These are phyloP conservation scores for Geodia barretti DNA, from an alignment of 37 sponge, comb jelly and placozoan species.

Conservation along the genomic window DNA sequence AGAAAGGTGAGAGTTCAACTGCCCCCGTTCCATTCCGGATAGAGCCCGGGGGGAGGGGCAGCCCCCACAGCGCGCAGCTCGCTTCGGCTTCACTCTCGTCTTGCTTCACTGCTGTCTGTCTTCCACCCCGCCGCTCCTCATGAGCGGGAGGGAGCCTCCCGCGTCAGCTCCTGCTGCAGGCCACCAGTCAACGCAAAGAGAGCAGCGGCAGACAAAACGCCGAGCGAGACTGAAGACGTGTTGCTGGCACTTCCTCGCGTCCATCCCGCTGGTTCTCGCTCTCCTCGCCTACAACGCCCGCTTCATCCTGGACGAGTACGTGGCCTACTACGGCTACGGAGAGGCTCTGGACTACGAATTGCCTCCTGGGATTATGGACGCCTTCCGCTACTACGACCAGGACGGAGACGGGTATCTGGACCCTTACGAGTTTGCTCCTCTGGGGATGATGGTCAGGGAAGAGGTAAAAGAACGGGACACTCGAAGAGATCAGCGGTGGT, in stretches of 20 bases:
- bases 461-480: neutral
- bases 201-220: neutral
- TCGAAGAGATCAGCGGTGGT: neutral
- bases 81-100: too few species aligned
- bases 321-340: slow-evolving; percentile 41
- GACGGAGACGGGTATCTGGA: slow-evolving; percentile 65
- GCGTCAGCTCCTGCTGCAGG: neutral
- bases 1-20: neutral
- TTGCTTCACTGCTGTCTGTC: too few species aligned
- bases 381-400: slow-evolving; percentile 61
- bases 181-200: too few species aligned
- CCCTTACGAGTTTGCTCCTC: slow-evolving; percentile 69
- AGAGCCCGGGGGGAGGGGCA: too few species aligned
- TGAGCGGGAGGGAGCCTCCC: neutral
- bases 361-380: slow-evolving; percentile 51
- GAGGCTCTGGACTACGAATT: slow-evolving; percentile 18
- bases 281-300: slow-evolving; percentile 14
- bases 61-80: too few species aligned
- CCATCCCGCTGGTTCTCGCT: slow-evolving; percentile 38
- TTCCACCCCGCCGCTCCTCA: too few species aligned
- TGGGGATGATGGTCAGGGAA: neutral
- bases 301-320: slow-evolving; percentile 17
- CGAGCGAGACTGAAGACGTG: neutral
- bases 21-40: neutral
- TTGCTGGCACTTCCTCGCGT: slow-evolving; percentile 14